Evolutionary conservation across 1,140 invertebrate genomes (phyloP), one percentile per base, ranked within the genome.

Genomic region (Whitmania pigra): DNA sequence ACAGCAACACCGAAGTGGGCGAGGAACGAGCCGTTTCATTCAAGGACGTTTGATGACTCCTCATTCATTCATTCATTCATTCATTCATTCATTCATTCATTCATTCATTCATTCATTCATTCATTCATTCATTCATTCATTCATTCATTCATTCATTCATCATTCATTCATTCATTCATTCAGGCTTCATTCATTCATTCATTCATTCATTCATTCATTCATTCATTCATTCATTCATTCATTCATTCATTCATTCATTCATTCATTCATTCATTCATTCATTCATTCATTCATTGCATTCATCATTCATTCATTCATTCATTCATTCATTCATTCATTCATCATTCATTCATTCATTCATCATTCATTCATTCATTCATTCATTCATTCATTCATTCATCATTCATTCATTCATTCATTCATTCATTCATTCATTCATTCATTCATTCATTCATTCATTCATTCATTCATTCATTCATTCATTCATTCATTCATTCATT

Each of bases 61-160:
- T 20, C 25, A 25, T 2, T 67, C 66, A 11, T 67, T 67, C 66
- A 67, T 67, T 68, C 67, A 68, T 68, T 68, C 36, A 31, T 68
- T 68, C 36, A 40, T 40, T 4, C 36, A 40, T 68, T 68, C 67
- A 68, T 68, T 68, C 67, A 68, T 68, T 68, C 67, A 36, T 36
- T 68, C 67, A 68, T 68, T 68, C 67, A 68, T 68, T 68, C 67
- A 68, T 68, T 68, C 4, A 68, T 68, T 68, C 67, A 31, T 68
- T 68, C 67, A 31, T 68, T 68, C 67, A 31, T 68, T 68, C 67
- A 31, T 68, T 68, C 67, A 31, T 68, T 68, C 67, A 68, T 68
- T 68, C 67, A 68, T 68, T 68, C 67, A 68, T 68, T 68, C 67
- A 68, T 68, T 68, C 67, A 68, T 68, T 68, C 67, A 68, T 3